Evolutionary conservation across 2,113 vertebrate species (phyloP).

Genomic region (Chrysemys picta): DNA sequence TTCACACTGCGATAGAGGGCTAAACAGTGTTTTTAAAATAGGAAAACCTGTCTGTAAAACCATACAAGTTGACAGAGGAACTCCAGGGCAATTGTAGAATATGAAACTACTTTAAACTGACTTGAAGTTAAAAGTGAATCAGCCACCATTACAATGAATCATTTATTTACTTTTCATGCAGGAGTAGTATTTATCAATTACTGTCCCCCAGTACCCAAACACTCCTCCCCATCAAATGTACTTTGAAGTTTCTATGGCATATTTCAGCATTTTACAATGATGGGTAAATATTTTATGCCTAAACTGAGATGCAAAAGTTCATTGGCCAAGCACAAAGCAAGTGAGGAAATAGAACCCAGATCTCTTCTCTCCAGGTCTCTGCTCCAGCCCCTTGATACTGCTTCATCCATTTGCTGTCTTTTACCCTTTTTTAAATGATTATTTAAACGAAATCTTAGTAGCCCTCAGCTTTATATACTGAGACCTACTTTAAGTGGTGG

Average conservation of each 20-base stretch:
- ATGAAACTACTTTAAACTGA: not conserved
- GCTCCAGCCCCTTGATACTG: not conserved
- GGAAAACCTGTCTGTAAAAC: not conserved
- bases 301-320: fast-evolving
- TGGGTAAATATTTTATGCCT: fast-evolving
- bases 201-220: fast-evolving
- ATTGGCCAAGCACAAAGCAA: fast-evolving
- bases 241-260: fast-evolving
- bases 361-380: not conserved
- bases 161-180: fast-evolving
- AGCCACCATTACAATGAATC: fast-evolving
- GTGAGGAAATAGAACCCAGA: fast-evolving
- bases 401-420: not conserved
- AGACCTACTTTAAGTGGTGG: not conserved
- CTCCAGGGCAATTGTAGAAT: fast-evolving
- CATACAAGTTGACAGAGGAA: not conserved
- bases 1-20: fast-evolving
- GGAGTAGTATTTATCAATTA: fast-evolving
- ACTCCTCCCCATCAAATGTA: not conserved
- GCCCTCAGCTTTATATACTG: fast-evolving
- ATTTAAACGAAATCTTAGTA: not conserved
- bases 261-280: fast-evolving
- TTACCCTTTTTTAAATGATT: not conserved
- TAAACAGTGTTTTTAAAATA: not conserved
- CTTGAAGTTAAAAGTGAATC: too few species aligned